phyloP scores from a whole-genome alignment of 2,113 vertebrate genomes.

The Cervus canadensis region DNA sequence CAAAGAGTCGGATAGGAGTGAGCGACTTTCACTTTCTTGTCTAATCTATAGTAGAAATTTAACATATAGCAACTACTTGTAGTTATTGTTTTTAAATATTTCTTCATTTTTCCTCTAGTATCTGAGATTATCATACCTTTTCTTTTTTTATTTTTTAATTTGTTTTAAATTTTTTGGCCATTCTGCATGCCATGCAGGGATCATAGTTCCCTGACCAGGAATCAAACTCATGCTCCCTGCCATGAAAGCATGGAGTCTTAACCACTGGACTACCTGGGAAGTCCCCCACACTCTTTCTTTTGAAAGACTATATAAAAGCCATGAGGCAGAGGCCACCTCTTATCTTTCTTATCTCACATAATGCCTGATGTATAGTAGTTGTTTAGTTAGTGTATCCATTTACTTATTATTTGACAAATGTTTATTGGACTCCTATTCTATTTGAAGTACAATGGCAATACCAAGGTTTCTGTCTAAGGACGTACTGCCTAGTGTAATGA shows the following conservation, averaged over 20 bases:
- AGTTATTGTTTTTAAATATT: not conserved
- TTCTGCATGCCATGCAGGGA: not conserved
- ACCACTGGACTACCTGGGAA: not conserved
- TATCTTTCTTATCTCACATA: not conserved
- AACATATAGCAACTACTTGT: not conserved
- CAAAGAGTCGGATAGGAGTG: not conserved
- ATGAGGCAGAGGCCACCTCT: not conserved
- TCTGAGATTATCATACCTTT: not conserved
- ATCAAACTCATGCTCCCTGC: not conserved
- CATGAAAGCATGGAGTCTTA: not conserved
- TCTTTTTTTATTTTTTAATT: not conserved
- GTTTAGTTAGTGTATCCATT: not conserved
- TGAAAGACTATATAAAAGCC: not conserved
- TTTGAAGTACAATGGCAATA: not conserved
- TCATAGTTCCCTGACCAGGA: not conserved
- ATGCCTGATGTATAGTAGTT: not conserved
- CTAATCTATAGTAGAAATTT: not conserved
- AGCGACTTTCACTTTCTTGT: not conserved
- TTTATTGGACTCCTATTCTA: not conserved
- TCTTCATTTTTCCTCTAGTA: not conserved
- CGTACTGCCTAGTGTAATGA: not conserved
- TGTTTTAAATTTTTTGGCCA: not conserved
- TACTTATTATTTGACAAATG: not conserved
- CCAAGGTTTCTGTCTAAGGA: not conserved
- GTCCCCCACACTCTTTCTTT: not conserved